These are phyloP conservation scores for Telmatherina bonti DNA, from an alignment of 2,797 vertebrate genomes.

Conservation along the genomic window DNA sequence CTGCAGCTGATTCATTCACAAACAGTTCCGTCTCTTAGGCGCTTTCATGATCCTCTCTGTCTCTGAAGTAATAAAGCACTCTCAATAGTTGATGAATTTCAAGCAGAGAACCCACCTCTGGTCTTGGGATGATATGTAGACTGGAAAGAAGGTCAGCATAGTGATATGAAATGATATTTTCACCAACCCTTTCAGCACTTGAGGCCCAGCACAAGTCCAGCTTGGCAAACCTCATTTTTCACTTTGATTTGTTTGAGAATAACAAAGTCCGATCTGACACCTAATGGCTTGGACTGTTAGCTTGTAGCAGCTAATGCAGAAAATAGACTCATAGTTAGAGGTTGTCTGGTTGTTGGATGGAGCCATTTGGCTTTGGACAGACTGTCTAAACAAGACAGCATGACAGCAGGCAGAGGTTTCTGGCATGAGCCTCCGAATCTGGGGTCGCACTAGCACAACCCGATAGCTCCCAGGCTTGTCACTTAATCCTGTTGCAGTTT, in stretches of 20 bases:
- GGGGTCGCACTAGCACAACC: slow-evolving; percentile 58
- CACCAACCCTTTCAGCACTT: slow-evolving; percentile 42
- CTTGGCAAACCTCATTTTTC: slow-evolving; percentile 74
- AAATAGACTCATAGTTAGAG: slow-evolving; percentile 70
- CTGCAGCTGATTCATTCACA: slow-evolving; percentile 71
- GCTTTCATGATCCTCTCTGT: slow-evolving; percentile 41
- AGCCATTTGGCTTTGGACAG: slow-evolving; percentile 68
- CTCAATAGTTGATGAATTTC: slow-evolving; percentile 59
- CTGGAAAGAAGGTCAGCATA: slow-evolving; percentile 42
- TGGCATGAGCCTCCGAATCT: slow-evolving; percentile 66
- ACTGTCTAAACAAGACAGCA: slow-evolving; percentile 78
- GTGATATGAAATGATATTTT: slow-evolving; percentile 54
- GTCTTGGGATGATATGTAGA: slow-evolving; percentile 27
- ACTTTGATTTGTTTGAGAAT: slow-evolving; percentile 80
- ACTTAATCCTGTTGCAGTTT: slow-evolving; percentile 48
- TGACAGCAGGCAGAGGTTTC: slow-evolving; percentile 78
- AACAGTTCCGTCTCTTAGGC: slow-evolving; percentile 51
- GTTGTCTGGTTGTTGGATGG: slow-evolving; percentile 65
- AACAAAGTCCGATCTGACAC: slow-evolving; percentile 63
- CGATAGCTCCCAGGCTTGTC: slow-evolving; percentile 45
- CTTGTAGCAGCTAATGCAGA: slow-evolving; percentile 66
- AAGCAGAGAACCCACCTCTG: slow-evolving; percentile 35
- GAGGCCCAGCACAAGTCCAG: slow-evolving; percentile 51
- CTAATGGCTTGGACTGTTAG: slow-evolving; percentile 64
- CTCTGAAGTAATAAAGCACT: slow-evolving; percentile 49